A percentile compares a stretch with the other conserved stretches of the same genome.
These are phyloP conservation scores for Rhynchomys soricoides DNA, from an alignment of 2,113 vertebrate genomes.

Conservation along the genomic window DNA sequence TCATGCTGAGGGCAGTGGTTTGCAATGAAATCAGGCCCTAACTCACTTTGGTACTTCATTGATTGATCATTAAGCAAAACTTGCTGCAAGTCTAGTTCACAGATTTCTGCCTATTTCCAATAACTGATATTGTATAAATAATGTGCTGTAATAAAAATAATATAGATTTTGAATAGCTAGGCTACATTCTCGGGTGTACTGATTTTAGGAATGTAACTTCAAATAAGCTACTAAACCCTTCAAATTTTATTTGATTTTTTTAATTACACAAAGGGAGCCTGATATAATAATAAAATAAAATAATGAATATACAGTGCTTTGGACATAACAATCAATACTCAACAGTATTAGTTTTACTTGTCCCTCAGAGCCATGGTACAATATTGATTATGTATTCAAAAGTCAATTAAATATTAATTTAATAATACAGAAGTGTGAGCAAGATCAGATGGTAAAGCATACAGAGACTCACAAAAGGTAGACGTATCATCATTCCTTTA, in stretches of 20 bases:
- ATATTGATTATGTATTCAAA: slow-evolving; percentile 16
- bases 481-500: neutral
- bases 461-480: neutral
- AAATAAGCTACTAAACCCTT: slow-evolving; percentile 28
- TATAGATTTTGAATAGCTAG: neutral
- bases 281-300: slow-evolving; percentile 23
- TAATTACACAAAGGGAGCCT: neutral
- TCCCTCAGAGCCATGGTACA: neutral
- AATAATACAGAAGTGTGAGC: slow-evolving; percentile 5
- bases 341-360: neutral
- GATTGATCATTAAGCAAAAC: neutral
- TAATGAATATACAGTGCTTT: neutral
- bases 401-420: slow-evolving; percentile 47
- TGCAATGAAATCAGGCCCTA: neutral
- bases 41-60: neutral
- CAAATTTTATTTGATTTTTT: neutral
- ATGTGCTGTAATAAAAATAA: neutral
- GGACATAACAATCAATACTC: neutral
- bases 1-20: neutral
- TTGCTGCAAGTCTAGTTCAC: neutral
- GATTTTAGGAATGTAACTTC: neutral
- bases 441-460: slow-evolving; percentile 1
- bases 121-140: neutral
- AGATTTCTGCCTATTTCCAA: neutral
- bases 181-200: neutral